phyloP scores from a whole-genome alignment of 1,140 invertebrate species.

The Manduca sexta region DNA sequence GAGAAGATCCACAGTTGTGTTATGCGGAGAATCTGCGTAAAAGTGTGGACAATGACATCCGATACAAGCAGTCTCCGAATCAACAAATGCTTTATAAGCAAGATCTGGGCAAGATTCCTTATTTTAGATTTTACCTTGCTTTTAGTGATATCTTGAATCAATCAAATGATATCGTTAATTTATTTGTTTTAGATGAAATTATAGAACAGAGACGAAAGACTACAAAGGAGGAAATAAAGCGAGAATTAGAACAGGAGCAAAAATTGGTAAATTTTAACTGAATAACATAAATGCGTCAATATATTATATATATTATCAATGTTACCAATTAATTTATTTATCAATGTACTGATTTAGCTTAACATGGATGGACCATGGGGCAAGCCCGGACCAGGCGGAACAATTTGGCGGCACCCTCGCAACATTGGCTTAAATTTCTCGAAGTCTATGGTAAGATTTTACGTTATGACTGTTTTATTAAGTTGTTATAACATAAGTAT shows the following conservation, averaged over 20 bases:
- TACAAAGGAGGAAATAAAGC: conserved; percentile 43
- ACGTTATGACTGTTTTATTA: not conserved
- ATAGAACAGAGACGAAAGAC: conserved; percentile 52
- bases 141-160: too few relatives aligned
- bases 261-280: conserved; percentile 63
- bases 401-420: conserved; percentile 77
- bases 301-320: too few relatives aligned
- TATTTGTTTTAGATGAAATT: conserved; percentile 53
- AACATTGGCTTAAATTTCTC: conserved; percentile 78
- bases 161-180: too few relatives aligned
- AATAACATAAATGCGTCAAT: too few relatives aligned
- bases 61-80: conserved; percentile 65
- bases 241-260: conserved; percentile 55
- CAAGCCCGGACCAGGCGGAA: conserved; percentile 77
- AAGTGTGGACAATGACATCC: conserved; percentile 71
- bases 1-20: conserved; percentile 70
- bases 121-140: too few relatives aligned
- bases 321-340: too few relatives aligned
- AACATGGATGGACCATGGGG: conserved; percentile 75
- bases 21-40: conserved; percentile 63
- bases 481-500: not conserved
- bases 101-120: conserved; percentile 71
- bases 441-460: conserved; percentile 76
- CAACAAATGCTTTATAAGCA: conserved; percentile 69
- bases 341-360: conserved; percentile 32